A percentile compares a stretch with the other conserved stretches of the same genome.
Conservation (phyloP, 2,113 vertebrate genomes). For the Marmota flaviventris region DNA sequence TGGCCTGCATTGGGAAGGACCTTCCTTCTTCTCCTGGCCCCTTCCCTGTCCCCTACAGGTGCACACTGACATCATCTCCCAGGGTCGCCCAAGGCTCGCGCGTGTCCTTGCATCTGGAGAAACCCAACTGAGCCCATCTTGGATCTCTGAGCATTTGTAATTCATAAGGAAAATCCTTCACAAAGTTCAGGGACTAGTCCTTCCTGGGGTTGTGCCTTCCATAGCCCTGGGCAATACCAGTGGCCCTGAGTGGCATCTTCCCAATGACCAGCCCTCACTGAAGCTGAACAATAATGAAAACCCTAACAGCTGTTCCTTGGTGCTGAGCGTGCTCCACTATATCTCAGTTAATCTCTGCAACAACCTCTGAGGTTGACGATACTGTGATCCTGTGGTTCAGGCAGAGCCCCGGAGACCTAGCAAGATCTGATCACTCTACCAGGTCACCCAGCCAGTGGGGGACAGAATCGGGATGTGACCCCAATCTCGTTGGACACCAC, state of each 20-base stretch:
- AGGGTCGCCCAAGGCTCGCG: neutral
- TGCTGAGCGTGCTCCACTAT: fast-evolving
- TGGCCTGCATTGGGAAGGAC: neutral
- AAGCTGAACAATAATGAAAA: no score
- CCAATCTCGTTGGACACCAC: neutral
- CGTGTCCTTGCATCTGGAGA: neutral
- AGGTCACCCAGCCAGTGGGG: neutral
- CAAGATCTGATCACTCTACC: neutral
- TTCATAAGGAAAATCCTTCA: neutral
- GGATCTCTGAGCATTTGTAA: neutral
- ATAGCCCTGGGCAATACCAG: neutral
- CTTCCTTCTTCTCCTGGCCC: neutral
- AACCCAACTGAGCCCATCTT: neutral
- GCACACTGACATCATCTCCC: neutral
- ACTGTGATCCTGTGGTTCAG: neutral
- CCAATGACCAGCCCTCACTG: neutral
- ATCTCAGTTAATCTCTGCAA: neutral
- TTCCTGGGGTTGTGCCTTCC: neutral
- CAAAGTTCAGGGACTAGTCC: neutral
- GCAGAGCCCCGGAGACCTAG: neutral
- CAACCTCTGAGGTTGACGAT: neutral
- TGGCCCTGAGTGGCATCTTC: neutral
- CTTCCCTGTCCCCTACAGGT: neutral
- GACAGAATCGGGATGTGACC: neutral
- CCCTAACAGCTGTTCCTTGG: no score